Evolutionary conservation across 2,797 vertebrate genomes (phyloP), one percentile per base, ranked within the genome.

Genomic region (Oreortyx pictus): DNA sequence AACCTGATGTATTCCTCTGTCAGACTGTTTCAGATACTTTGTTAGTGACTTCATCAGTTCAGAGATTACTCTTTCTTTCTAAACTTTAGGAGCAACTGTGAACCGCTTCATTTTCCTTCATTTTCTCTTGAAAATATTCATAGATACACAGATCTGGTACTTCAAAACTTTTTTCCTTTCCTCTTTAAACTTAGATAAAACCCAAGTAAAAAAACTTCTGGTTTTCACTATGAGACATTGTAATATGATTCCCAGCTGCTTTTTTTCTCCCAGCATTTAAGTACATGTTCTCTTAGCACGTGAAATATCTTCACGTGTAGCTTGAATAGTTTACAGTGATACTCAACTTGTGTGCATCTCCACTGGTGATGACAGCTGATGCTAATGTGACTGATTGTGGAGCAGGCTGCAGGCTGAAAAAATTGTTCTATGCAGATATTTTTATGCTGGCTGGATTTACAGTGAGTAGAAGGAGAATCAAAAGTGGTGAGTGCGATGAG

Each of bases 341-440:
- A 41, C 61, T 44, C 24, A 49, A 3, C 25, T 78, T 75, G 23
- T 70, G 17, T 2, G 0, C 52, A 15, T 64, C 39, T 76, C 15
- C 17, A 0, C 14, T 1, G 5, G 16, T 64, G 50, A 11, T 82
- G 56, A n/a, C 43, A 72, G 52, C 39, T 33, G 24, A 25, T 68
- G 44, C 25, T 41, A 29, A 10, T 3, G 0, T 31, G 59, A 25
- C 11, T 33, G 17, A 49, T 22, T 1, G 8, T 43, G 22, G 18
- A 62, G 56, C 14, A 73, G 62, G 16, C 67, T 65, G 11, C 44
- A 47, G 39, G 16, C 33, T 52, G 59, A 77, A n/a, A 7, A 50
- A 50, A 15, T 24, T 19, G 17, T 57, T 68, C 16, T 60, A 23
- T 59, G n/a, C 10, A 16, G n/a, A 6, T 54, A 9, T 35, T 76